These are phyloP conservation scores for Euwallacea fornicatus DNA, from an alignment of 1,140 invertebrate genomes.

Conservation along the genomic window DNA sequence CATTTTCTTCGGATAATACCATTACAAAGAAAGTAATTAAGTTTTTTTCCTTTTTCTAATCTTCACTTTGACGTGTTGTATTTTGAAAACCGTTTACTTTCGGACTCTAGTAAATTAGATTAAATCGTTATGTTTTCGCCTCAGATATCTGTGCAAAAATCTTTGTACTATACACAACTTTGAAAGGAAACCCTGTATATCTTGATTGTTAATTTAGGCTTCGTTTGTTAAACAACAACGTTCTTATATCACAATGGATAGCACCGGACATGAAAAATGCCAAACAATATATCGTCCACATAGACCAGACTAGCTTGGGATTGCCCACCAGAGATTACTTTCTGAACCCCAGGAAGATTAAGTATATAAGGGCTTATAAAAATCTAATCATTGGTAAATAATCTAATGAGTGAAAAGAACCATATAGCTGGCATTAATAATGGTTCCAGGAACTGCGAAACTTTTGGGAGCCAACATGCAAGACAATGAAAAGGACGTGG, in stretches of 20 bases:
- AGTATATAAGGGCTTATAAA: constrained; percentile 78
- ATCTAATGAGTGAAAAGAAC: neutral
- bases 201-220: constrained; percentile 51
- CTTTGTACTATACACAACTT: no score
- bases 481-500: constrained; percentile 65
- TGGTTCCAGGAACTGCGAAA: constrained; percentile 61
- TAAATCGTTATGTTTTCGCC: no score
- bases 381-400: constrained; percentile 56
- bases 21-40: no score
- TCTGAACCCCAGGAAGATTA: constrained; percentile 67
- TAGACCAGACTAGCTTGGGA: constrained; percentile 86
- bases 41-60: no score
- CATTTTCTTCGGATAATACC: no score
- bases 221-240: constrained; percentile 81
- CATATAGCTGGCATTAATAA: neutral
- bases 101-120: no score
- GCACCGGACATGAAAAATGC: constrained; percentile 89
- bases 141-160: no score
- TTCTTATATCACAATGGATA: constrained; percentile 81
- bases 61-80: no score
- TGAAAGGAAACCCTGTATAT: no score
- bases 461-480: constrained; percentile 66
- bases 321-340: constrained; percentile 86
- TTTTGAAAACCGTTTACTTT: no score
- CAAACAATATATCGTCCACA: constrained; percentile 81